These are phyloP conservation scores for Mesorhabditis spiculigera DNA, from an alignment of 2,888 invertebrate genomes.

Conservation along the genomic window DNA sequence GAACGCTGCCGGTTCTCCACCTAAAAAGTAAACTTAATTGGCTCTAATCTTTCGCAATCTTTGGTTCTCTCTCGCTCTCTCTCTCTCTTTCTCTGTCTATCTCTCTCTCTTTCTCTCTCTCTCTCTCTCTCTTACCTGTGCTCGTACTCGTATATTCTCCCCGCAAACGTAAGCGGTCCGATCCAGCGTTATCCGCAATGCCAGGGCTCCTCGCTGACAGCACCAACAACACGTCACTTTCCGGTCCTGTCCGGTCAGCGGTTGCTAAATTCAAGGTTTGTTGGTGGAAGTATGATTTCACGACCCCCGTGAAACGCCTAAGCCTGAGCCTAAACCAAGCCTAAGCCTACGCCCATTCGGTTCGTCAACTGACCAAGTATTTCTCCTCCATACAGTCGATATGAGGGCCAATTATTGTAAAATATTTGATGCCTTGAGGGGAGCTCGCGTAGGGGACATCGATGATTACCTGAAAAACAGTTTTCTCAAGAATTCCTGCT, in stretches of 20 bases:
- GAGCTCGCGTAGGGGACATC: slow-evolving; percentile 77
- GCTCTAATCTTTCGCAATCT: not conserved
- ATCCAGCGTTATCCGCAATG: slow-evolving; percentile 70
- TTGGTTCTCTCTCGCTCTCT: not conserved
- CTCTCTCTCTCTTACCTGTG: slow-evolving; percentile 66
- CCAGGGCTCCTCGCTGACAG: slow-evolving; percentile 71
- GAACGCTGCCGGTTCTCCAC: slow-evolving; percentile 39
- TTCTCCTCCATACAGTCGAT: slow-evolving; percentile 79
- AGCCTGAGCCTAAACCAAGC: not conserved
- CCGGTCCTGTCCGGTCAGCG: slow-evolving; percentile 69
- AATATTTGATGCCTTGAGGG: slow-evolving; percentile 77
- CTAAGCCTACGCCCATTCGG: no score
- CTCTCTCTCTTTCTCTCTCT: slow-evolving; percentile 62
- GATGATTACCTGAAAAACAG: slow-evolving; percentile 62
- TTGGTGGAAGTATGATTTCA: no score
- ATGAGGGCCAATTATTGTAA: slow-evolving; percentile 75
- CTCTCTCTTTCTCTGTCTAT: not conserved
- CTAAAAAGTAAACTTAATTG: slow-evolving; percentile 15
- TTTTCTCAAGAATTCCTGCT: not conserved
- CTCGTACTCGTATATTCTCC: slow-evolving; percentile 48
- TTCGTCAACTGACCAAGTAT: slow-evolving; percentile 67
- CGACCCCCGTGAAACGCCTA: no score
- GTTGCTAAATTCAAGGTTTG: slow-evolving; percentile 64
- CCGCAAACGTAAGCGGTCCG: slow-evolving; percentile 71
- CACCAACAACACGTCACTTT: slow-evolving; percentile 72